Base-by-base conservation (phyloP, 2,797 vertebrate species). In the Ctenopoma kingsleyae region DNA sequence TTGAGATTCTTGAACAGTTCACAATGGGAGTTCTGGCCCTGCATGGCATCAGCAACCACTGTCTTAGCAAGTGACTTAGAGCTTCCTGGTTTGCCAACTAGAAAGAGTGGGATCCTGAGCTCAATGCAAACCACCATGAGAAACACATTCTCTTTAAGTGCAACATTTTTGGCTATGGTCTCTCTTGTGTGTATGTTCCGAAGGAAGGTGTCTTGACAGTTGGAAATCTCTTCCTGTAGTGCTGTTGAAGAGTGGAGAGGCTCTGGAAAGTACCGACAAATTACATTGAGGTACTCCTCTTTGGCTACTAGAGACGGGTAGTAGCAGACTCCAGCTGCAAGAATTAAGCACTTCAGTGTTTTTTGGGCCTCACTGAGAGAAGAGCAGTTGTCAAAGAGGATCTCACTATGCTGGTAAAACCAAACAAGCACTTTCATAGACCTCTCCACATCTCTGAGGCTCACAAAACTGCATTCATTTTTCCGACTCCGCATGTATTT, bases 11-110 rank as follows among this genome's bases (percentile, higher is more conserved):
- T 91, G 77, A 94, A 95, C 3, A 95, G 86, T 0, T 82, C 22
- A n/a, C 0, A 90, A 74, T 89, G 86, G 43, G 95, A 93, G 48
- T 83, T 86, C 27, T 92, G 87, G 22, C 94, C 93, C 53, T 94
- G 90, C 95, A 96, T 95, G 53, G 94, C 94, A 16, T 94, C 88
- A 6, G 92, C 91, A 10, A 95, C 91, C 17, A 95, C 93, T 6
- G 94, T 94, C 83, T 96, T 96, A 48, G 95, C 94, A 3, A 95
- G 90, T 6, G 95, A 95, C 76, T 96, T 96, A 0, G 95, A 96
- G 80, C 95, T 95, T 8, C 95, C 95, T 2, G 94, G 95, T 44
- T 96, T 96, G 6, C 95, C 95, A 1, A 96, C 93, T 27, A 96
- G 72, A 67, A 96, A 96, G 19, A 96, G 94, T 0, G 95, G 95